Conservation (phyloP, 2,113 vertebrate species). For the Lampris incognitus region DNA sequence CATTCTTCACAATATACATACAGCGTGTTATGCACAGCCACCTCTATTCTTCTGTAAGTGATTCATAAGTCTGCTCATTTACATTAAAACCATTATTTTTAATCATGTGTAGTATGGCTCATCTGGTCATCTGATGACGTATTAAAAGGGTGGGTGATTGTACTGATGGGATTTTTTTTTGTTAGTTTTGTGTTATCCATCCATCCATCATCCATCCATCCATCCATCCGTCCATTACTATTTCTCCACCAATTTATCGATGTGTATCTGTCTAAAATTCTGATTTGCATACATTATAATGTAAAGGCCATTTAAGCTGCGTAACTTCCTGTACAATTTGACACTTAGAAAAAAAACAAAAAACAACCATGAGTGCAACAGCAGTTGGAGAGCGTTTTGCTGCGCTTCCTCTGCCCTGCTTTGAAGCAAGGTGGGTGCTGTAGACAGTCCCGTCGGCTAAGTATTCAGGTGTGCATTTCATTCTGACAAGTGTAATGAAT, state of each 20-base stretch:
- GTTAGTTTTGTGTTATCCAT: not conserved
- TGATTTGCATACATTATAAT: not conserved
- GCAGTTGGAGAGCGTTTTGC: not conserved
- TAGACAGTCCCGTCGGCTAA: not conserved
- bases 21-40: no score
- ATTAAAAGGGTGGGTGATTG: no score
- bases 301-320: not conserved
- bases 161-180: not conserved
- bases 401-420: not conserved
- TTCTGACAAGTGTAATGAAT: constrained; percentile 5
- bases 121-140: no score
- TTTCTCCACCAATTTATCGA: not conserved
- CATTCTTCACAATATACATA: no score
- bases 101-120: no score
- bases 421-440: not conserved
- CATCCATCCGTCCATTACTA: no score
- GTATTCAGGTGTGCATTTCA: constrained; percentile 1
- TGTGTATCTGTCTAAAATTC: not conserved
- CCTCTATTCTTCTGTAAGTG: no score
- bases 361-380: not conserved
- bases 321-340: no score
- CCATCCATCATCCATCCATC: no score
- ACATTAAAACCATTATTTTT: no score
- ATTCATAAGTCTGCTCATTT: no score
- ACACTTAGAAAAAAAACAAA: not conserved